Conservation (phyloP, 1,140 invertebrate species). For the Drosophila insularis region DNA sequence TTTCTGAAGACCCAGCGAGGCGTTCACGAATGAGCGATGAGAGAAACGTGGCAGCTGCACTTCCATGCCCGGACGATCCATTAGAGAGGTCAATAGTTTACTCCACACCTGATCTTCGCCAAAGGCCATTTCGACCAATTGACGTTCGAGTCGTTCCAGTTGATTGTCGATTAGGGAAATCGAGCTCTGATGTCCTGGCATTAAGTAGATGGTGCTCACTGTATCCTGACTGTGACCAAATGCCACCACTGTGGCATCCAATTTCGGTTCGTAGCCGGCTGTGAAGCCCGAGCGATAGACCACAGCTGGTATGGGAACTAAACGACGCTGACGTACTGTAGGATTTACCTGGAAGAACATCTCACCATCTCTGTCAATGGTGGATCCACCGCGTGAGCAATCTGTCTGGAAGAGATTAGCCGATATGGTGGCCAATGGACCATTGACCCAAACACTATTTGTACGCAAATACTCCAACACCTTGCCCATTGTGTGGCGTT, state of each 20-base stretch:
- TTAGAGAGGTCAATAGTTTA: conserved; percentile 87
- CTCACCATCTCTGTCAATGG: conserved; percentile 89
- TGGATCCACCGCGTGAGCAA: conserved; percentile 86
- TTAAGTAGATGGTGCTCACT: conserved; percentile 89
- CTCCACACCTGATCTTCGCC: conserved; percentile 87
- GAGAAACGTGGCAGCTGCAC: conserved; percentile 92
- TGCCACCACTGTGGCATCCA: conserved; percentile 91
- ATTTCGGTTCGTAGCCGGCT: conserved; percentile 90
- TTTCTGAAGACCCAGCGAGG: conserved; percentile 88
- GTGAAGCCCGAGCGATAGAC: conserved; percentile 89
- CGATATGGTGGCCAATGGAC: conserved; percentile 89
- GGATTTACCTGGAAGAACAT: conserved; percentile 92
- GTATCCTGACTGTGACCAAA: conserved; percentile 87
- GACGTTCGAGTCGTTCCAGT: conserved; percentile 87
- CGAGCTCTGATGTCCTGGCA: conserved; percentile 90
- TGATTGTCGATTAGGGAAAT: conserved; percentile 88
- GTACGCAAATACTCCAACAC: conserved; percentile 89
- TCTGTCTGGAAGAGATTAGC: conserved; percentile 92
- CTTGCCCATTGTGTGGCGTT: conserved; percentile 89
- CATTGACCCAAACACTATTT: conserved; percentile 87
- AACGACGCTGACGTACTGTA: conserved; percentile 88
- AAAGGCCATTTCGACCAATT: conserved; percentile 86
- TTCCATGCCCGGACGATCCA: conserved; percentile 89
- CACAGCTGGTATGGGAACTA: conserved; percentile 91
- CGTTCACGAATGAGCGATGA: conserved; percentile 90